phyloP scores from a whole-genome alignment of 2,113 vertebrate genomes.

The Dromas ardeola region DNA sequence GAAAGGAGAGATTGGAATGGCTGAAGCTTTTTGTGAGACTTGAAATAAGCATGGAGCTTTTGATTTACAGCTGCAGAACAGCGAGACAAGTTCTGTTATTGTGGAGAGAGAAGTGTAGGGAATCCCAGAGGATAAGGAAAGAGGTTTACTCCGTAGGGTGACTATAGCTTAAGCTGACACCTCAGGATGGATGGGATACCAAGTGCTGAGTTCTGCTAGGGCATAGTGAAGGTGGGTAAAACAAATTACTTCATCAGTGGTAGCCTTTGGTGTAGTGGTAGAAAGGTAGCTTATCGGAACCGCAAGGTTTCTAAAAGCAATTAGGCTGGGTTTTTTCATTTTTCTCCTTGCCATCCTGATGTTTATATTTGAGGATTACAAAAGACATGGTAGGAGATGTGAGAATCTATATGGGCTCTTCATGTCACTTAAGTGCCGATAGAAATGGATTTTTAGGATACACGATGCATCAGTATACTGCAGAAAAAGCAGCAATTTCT shows the following conservation, averaged over 20 bases:
- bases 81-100: not conserved
- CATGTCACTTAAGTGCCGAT: not conserved
- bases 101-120: not conserved
- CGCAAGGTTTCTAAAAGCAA: rapidly evolving
- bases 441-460: not conserved
- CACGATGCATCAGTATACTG: not conserved
- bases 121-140: not conserved
- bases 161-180: not conserved
- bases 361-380: not conserved
- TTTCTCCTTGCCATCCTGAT: not conserved
- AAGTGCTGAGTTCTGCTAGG: not conserved
- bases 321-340: rapidly evolving
- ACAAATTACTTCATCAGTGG: not conserved
- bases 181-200: not conserved
- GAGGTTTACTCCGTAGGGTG: not conserved
- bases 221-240: not conserved
- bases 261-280: not conserved
- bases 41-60: not conserved
- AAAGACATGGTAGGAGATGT: not conserved
- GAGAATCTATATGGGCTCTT: not conserved
- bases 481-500: not conserved
- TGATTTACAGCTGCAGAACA: not conserved
- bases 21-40: not conserved
- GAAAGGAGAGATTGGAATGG: not conserved
- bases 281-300: not conserved